phyloP scores from a whole-genome alignment of 2,797 vertebrate species.

The Buphagus erythrorhynchus region DNA sequence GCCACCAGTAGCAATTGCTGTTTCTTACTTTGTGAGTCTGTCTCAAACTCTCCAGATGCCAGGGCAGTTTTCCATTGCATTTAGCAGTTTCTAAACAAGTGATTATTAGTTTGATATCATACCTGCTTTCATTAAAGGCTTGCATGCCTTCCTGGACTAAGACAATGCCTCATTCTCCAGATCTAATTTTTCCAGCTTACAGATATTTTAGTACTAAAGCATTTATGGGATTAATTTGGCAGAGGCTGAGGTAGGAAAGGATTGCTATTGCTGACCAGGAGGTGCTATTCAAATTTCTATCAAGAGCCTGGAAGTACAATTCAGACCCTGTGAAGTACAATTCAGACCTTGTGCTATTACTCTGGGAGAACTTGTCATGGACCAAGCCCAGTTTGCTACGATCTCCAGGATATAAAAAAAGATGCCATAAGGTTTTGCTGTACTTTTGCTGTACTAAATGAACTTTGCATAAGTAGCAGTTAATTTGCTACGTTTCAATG shows the following conservation, averaged over 20 bases:
- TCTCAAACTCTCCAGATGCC: background rate
- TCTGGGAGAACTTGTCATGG: background rate
- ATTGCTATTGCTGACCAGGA: background rate
- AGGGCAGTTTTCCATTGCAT: background rate
- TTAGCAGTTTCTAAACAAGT: background rate
- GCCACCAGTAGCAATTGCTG: background rate
- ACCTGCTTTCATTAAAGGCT: background rate
- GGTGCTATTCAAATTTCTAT: background rate
- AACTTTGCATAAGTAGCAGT: background rate
- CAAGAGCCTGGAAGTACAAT: background rate
- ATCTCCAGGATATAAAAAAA: background rate
- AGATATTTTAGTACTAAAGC: background rate
- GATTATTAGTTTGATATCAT: background rate
- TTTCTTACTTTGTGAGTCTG: background rate
- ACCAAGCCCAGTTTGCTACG: background rate
- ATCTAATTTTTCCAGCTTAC: background rate
- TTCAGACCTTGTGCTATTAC: background rate
- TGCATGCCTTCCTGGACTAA: background rate
- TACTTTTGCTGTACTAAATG: background rate
- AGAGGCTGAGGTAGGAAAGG: background rate
- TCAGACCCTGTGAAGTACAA: background rate
- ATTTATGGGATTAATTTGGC: constrained; percentile 21
- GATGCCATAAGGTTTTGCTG: background rate
- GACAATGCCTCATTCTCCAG: background rate
- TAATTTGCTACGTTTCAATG: background rate